These are phyloP conservation scores for Oreochromis tanganicae DNA, from an alignment of 2,113 vertebrate species.

Conservation along the genomic window DNA sequence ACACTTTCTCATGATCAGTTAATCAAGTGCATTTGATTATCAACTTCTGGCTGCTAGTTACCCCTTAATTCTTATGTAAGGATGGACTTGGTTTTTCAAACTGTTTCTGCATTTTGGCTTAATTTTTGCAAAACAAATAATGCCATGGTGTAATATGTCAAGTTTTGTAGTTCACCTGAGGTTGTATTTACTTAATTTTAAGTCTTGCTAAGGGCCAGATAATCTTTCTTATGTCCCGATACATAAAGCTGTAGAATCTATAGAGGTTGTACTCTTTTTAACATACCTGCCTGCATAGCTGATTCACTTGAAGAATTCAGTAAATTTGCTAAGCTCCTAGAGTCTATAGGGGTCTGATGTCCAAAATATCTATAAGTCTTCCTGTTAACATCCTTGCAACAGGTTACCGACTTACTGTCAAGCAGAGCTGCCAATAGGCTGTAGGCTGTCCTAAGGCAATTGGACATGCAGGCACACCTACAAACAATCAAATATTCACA, in stretches of 20 bases:
- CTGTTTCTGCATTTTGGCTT: not conserved
- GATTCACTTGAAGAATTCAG: not conserved
- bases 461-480: not conserved
- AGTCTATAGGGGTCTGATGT: conserved; percentile 26
- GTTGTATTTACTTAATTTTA: not conserved
- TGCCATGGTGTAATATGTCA: not conserved
- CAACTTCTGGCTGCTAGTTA: not conserved
- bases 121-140: not conserved
- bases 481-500: not conserved
- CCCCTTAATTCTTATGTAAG: not conserved
- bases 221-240: not conserved
- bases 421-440: conserved; percentile 43
- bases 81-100: not conserved
- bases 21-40: not conserved
- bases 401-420: conserved; percentile 35
- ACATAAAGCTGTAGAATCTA: not conserved
- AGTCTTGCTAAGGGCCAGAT: not conserved
- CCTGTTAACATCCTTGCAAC: conserved; percentile 40
- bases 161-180: not conserved
- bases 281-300: not conserved
- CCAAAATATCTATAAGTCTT: conserved; percentile 38
- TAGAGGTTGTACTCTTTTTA: not conserved
- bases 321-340: conserved; percentile 4
- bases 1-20: not conserved
- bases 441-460: conserved; percentile 23